Percentiles rank a stretch among this genome's conserved stretches.
phyloP scores from a whole-genome alignment of 1,140 invertebrate species.

The Trinorchestia longiramus region DNA sequence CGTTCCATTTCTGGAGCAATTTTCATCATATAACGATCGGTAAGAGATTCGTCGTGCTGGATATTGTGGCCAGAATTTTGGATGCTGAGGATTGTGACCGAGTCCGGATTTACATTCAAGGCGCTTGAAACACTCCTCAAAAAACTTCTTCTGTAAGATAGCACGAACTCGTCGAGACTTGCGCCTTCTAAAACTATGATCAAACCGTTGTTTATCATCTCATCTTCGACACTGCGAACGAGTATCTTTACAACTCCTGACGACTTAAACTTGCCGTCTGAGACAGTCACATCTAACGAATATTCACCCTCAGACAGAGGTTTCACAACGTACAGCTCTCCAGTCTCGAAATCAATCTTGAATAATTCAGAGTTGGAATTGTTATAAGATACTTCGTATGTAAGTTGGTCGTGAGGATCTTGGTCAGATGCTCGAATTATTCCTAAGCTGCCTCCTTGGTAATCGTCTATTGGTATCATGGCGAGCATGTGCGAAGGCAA shows the following conservation, averaged over 20 bases:
- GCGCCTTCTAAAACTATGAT: slow-evolving; percentile 78
- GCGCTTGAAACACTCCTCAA: slow-evolving; percentile 81
- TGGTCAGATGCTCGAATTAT: slow-evolving; percentile 88
- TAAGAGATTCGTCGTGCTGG: slow-evolving; percentile 1
- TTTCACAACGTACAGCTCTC: slow-evolving; percentile 83
- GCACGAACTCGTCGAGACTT: slow-evolving; percentile 85
- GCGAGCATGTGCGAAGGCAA: slow-evolving; percentile 88
- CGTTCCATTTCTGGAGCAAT: slow-evolving; percentile 24
- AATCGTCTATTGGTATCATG: slow-evolving; percentile 91
- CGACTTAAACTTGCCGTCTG: slow-evolving; percentile 74
- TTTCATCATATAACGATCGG: slow-evolving; percentile 28
- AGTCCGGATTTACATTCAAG: slow-evolving; percentile 68
- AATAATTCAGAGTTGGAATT: slow-evolving; percentile 73
- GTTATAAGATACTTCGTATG: slow-evolving; percentile 74
- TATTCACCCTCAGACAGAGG: slow-evolving; percentile 91
- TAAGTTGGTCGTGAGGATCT: slow-evolving; percentile 90
- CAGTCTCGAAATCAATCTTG: slow-evolving; percentile 86
- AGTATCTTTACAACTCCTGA: slow-evolving; percentile 80
- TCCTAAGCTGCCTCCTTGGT: slow-evolving; percentile 90
- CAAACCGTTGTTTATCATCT: slow-evolving; percentile 87
- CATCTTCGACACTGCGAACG: slow-evolving; percentile 85
- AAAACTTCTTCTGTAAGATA: slow-evolving; percentile 88
- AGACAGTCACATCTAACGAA: slow-evolving; percentile 75
- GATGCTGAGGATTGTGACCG: slow-evolving; percentile 79
- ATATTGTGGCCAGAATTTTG: slow-evolving; percentile 73